phyloP scores from a whole-genome alignment of 2,888 invertebrate species.

The Boloria selene region DNA sequence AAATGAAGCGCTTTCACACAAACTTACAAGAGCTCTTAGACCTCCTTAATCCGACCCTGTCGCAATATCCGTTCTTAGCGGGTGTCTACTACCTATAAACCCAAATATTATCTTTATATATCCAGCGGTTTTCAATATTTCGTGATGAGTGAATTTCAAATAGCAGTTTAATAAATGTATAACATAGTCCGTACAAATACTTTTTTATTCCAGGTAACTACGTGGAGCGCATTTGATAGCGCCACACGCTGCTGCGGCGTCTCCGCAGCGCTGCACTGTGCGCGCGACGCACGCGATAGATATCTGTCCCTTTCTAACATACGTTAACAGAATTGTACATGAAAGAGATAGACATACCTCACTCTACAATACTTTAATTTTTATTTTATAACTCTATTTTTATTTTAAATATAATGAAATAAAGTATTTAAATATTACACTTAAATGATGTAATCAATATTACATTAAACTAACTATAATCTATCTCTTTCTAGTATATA shows the following conservation, averaged over 20 bases:
- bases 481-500: constrained; percentile 13
- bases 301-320: constrained; percentile 38
- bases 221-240: constrained; percentile 81
- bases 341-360: constrained; percentile 7
- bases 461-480: constrained; percentile 1
- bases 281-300: constrained; percentile 53
- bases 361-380: neutral
- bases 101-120: no score
- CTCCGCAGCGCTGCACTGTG: constrained; percentile 69
- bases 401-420: no score
- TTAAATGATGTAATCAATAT: neutral
- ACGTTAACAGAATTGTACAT: neutral
- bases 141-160: no score
- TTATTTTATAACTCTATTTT: neutral
- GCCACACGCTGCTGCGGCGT: constrained; percentile 70
- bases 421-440: neutral
- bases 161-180: no score
- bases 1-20: no score
- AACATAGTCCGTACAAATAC: neutral
- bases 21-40: no score
- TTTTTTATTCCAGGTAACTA: constrained; percentile 87
- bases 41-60: no score
- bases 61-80: no score
- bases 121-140: no score
- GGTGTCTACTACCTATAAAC: no score